A percentile compares a stretch with the other conserved stretches of the same genome.
phyloP scores from a whole-genome alignment of 2,888 invertebrate genomes.

The Andrena camellia region DNA sequence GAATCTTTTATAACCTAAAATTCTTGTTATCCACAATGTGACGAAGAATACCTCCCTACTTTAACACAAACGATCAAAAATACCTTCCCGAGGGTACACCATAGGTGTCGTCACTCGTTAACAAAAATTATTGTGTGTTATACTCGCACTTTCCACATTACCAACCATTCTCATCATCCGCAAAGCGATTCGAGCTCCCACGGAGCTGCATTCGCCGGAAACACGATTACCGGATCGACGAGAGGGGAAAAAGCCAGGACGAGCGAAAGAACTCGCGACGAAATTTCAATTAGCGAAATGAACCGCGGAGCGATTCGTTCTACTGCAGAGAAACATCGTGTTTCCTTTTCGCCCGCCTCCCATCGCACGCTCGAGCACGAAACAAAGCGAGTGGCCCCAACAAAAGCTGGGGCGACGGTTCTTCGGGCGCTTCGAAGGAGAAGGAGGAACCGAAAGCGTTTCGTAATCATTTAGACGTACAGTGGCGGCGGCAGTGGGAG shows the following conservation, averaged over 20 bases:
- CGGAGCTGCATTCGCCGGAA: neutral
- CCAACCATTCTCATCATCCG: neutral
- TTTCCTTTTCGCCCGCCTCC: conserved; percentile 2
- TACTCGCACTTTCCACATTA: neutral
- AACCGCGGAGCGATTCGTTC: neutral
- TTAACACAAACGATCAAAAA: too few relatives aligned
- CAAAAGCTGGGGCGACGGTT: neutral
- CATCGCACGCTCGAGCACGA: neutral
- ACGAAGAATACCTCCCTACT: too few relatives aligned
- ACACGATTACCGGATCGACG: neutral
- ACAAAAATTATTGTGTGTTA: too few relatives aligned
- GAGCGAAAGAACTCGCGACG: neutral
- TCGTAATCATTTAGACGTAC: conserved; percentile 20
- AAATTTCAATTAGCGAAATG: neutral
- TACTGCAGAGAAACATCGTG: neutral
- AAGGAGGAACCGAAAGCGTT: neutral
- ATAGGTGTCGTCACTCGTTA: too few relatives aligned
- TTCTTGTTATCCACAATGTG: too few relatives aligned
- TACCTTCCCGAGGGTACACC: too few relatives aligned
- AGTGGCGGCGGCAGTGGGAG: neutral
- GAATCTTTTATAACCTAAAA: too few relatives aligned
- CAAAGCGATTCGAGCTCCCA: neutral
- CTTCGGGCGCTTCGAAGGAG: conserved; percentile 1
- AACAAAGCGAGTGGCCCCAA: neutral
- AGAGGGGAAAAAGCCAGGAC: neutral